Base-by-base conservation (phyloP, 2,797 vertebrate genomes). In the Varecia variegata region DNA sequence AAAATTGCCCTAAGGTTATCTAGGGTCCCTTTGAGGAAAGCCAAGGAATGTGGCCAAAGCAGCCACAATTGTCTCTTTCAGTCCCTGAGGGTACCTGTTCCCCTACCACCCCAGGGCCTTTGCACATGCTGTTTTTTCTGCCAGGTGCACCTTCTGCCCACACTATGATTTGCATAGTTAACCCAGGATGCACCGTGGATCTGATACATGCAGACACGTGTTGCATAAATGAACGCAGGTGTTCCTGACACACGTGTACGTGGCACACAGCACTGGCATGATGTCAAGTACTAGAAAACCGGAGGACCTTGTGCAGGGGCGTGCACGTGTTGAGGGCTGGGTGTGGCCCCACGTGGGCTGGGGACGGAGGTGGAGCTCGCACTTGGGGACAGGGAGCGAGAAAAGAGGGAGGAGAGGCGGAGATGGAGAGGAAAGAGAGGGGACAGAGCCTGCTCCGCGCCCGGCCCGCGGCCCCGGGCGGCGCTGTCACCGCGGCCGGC, bases 401-500 rank as follows among this genome's bases (percentile, higher is more conserved):
- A 45, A 50, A 52, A 70, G 54, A 52, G 18, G 30, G 32, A 73
- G 25, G 9, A 73, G 62, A 85, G 76, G 27, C 32, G 3, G 60
- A 18, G 9, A 17, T 13, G 40, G 40, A 35, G 65, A 47, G 58
- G n/a, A 20, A 18, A 73, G 50, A 54, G 21, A 32, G 2, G 15
- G 27, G 8, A 54, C 4, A 47, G 35, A 20, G 52, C 20, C 52
- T 21, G 52, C 52, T 21, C 18, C 18, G 52, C 52, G 52, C 52
- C 50, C 18, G 47, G 1, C 47, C 47, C 47, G 4, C 1, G 14
- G 47, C 94, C 6, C 94, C 97, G 98, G 97, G 98, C 98, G 93
- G 97, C 94, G n/a, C 97, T 98, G 97, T 98, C 98, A 98, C 97
- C 98, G 54, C 17, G n/a, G 85, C 60, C 93, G 52, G 97, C 95